phyloP scores from a whole-genome alignment of 2,797 vertebrate genomes.

The Amblyraja radiata region DNA sequence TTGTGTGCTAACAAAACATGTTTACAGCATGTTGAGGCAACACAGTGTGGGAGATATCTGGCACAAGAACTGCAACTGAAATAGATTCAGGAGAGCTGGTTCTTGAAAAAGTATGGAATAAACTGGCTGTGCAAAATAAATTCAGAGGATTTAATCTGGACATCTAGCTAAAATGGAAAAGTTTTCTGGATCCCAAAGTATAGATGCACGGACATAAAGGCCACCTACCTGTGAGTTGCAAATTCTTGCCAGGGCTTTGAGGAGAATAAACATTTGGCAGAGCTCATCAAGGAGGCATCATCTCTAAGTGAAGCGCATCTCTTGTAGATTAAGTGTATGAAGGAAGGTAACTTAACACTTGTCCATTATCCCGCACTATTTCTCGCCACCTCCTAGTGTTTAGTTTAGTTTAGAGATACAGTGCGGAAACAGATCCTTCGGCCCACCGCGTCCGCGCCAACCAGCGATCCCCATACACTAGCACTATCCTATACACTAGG shows the following conservation, averaged over 20 bases:
- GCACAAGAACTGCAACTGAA: neutral
- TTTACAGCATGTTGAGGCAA: no score
- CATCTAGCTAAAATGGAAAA: neutral
- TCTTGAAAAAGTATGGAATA: neutral
- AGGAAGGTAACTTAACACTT: neutral
- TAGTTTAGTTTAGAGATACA: no score
- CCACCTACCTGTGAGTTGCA: neutral
- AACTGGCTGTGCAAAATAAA: neutral
- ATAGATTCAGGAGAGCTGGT: neutral
- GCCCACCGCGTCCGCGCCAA: no score
- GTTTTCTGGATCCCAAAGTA: neutral
- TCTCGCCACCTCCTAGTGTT: no score
- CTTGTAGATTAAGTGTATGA: neutral
- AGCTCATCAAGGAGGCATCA: neutral
- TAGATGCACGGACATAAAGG: neutral
- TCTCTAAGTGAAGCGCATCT: neutral
- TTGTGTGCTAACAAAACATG: no score
- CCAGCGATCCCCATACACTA: no score
- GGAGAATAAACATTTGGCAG: neutral
- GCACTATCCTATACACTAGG: no score
- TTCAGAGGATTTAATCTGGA: neutral
- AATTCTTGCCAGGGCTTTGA: neutral
- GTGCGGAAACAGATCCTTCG: no score
- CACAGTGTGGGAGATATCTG: neutral
- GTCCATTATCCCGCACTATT: no score